phyloP scores from a whole-genome alignment of 2,888 invertebrate species.

The Protonemura montana region DNA sequence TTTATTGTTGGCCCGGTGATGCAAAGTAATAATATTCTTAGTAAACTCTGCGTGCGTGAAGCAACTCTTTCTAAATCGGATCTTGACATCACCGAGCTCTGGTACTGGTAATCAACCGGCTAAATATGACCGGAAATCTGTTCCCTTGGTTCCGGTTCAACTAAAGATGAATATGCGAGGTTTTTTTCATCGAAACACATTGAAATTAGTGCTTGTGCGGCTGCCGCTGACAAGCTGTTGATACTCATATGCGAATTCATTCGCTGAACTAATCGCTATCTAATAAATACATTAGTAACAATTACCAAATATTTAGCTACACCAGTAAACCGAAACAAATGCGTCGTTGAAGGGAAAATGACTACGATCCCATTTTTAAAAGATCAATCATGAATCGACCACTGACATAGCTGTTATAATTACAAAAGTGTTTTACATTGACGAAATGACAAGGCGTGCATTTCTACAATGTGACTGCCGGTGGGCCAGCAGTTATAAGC shows the following conservation, averaged over 20 bases:
- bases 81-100: neutral
- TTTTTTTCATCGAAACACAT: neutral
- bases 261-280: neutral
- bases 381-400: too few species aligned
- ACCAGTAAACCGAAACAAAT: too few species aligned
- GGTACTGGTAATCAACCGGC: neutral
- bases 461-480: neutral
- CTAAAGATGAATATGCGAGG: neutral
- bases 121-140: conserved; percentile 18
- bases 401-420: too few species aligned
- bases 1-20: conserved; percentile 18
- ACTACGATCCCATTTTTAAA: too few species aligned
- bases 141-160: conserved; percentile 24
- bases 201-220: neutral
- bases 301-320: too few species aligned
- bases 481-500: neutral
- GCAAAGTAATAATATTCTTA: neutral
- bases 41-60: neutral
- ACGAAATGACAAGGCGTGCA: neutral
- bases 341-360: too few species aligned
- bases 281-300: neutral
- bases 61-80: conserved; percentile 25
- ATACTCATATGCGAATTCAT: neutral
- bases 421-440: too few species aligned
- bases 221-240: conserved; percentile 16